Evolutionary conservation across 2,797 vertebrate genomes (phyloP).

Genomic region (Hyperoplus immaculatus): DNA sequence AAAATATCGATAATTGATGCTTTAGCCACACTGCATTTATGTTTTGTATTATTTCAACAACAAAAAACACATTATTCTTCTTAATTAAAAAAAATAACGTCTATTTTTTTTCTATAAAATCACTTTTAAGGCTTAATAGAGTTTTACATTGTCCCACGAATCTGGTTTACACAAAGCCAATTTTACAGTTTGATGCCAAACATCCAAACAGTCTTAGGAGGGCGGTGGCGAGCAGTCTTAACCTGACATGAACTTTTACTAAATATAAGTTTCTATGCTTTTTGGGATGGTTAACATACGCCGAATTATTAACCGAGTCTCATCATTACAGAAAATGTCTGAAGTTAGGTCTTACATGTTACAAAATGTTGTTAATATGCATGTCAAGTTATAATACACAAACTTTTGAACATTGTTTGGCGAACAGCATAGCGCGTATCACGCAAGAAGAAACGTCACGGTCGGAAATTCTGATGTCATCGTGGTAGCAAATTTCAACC

Average conservation of each 20-base stretch:
- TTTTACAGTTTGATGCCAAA: neutral
- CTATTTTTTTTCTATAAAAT: too few relatives aligned
- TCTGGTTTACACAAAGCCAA: neutral
- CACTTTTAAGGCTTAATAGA: too few relatives aligned
- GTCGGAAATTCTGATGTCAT: constrained; percentile 2
- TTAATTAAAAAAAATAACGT: too few relatives aligned
- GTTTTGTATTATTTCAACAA: too few relatives aligned
- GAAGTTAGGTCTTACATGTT: fast-evolving
- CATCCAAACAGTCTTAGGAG: neutral
- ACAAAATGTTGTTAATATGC: fast-evolving
- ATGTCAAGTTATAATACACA: fast-evolving
- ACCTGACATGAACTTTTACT: constrained; percentile 3
- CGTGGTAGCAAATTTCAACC: neutral
- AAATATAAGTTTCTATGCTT: neutral
- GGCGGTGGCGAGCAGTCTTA: constrained; percentile 14
- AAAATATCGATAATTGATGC: too few relatives aligned
- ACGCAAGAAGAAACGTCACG: neutral
- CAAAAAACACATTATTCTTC: too few relatives aligned
- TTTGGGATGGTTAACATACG: fast-evolving
- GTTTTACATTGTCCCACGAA: neutral
- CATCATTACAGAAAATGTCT: neutral
- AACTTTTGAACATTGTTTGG: neutral
- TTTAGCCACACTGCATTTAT: too few relatives aligned
- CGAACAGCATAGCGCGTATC: too few relatives aligned
- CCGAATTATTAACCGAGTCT: neutral